Evolutionary conservation across 2,797 vertebrate genomes (phyloP).

Genomic region (Tapirus indicus): DNA sequence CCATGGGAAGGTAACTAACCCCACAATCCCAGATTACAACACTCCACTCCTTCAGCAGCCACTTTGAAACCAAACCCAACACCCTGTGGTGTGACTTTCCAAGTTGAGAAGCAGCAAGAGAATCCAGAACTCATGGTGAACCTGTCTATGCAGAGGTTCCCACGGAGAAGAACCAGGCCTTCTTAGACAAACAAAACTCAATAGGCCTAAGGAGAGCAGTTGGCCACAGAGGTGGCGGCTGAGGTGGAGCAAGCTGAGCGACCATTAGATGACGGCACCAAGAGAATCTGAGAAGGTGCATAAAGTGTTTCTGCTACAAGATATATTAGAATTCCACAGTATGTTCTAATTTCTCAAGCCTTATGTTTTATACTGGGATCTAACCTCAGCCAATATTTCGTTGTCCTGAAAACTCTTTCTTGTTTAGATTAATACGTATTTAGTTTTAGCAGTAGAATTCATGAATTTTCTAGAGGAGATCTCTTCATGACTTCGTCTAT

Average conservation of each 20-base stretch:
- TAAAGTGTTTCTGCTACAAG: background rate
- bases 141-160: background rate
- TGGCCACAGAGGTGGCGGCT: background rate
- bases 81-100: background rate
- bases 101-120: background rate
- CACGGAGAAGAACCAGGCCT: background rate
- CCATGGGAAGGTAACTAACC: background rate
- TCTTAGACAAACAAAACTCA: background rate
- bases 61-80: background rate
- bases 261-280: too few relatives aligned
- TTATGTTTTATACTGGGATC: background rate
- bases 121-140: background rate
- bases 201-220: background rate
- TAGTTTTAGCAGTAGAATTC: slow-evolving; percentile 21
- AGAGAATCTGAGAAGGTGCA: background rate
- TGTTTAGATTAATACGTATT: background rate
- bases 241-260: background rate
- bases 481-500: background rate
- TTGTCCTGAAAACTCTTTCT: background rate
- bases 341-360: background rate
- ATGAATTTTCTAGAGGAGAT: slow-evolving; percentile 43
- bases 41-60: background rate
- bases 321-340: background rate
- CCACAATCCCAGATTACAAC: background rate
- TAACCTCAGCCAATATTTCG: slow-evolving; percentile 4